phyloP scores from a whole-genome alignment of 2,113 vertebrate genomes.

The Thalassoma bifasciatum region DNA sequence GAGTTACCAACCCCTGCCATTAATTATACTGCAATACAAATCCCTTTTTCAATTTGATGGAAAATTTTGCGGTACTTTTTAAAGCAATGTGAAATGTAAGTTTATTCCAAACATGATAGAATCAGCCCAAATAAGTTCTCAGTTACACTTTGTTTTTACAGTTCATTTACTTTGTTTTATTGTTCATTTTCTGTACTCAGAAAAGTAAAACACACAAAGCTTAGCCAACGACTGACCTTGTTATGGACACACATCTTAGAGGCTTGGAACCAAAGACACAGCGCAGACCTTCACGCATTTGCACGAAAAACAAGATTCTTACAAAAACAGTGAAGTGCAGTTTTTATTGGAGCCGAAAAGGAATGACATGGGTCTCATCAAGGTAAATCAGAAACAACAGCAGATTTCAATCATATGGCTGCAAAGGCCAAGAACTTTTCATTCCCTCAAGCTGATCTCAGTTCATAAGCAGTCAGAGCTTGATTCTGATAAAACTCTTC shows the following conservation, averaged over 20 bases:
- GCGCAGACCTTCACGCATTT: conserved; percentile 31
- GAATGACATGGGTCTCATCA: conserved; percentile 57
- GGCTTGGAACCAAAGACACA: conserved; percentile 36
- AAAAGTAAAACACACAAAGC: conserved; percentile 14
- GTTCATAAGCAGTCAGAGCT: conserved; percentile 46
- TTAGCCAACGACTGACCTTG: conserved; percentile 5
- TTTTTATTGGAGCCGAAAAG: conserved; percentile 32
- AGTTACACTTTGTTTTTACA: background rate
- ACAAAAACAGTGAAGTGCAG: conserved; percentile 9
- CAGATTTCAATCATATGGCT: conserved; percentile 51
- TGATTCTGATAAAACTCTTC: conserved; percentile 61
- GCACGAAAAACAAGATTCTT: conserved; percentile 1
- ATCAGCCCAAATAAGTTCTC: conserved; percentile 6
- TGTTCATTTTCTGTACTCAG: background rate
- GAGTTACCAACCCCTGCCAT: background rate
- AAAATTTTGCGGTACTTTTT: background rate
- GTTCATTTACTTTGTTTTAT: background rate
- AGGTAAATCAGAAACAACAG: conserved; percentile 67
- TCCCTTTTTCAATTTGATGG: conserved; percentile 25
- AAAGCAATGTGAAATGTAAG: conserved; percentile 2
- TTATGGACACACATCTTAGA: conserved; percentile 16
- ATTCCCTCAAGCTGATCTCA: conserved; percentile 64
- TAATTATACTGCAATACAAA: conserved; percentile 32
- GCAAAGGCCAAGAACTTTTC: conserved; percentile 44
- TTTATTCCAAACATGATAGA: conserved; percentile 3